Percentiles rank a stretch among this genome's conserved stretches.
These are phyloP conservation scores for Polydrusus cervinus DNA, from an alignment of 2,888 invertebrate genomes.

Conservation along the genomic window DNA sequence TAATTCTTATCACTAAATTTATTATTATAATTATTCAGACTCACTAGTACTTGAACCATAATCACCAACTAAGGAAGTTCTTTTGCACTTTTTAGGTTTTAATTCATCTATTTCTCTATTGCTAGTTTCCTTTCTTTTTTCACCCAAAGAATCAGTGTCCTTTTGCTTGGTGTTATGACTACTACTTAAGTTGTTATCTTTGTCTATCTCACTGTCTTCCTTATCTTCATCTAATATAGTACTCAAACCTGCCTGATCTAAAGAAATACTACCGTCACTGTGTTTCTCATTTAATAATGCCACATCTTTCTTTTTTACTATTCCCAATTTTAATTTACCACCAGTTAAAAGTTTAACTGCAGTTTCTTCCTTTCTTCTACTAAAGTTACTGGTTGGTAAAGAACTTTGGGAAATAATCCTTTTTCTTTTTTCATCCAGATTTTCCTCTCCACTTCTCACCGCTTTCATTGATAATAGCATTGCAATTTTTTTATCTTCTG, in stretches of 20 bases:
- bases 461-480: constrained; percentile 82
- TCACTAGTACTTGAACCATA: constrained; percentile 48
- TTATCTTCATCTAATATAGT: not conserved
- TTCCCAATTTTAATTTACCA: constrained; percentile 59
- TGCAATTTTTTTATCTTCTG: constrained; percentile 88
- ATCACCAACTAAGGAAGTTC: constrained; percentile 50
- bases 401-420: constrained; percentile 66
- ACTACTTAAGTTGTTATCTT: not conserved
- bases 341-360: constrained; percentile 64
- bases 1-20: not conserved
- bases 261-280: not conserved
- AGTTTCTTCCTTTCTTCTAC: constrained; percentile 65
- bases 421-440: constrained; percentile 65
- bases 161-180: constrained; percentile 6
- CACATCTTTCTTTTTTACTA: constrained; percentile 56
- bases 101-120: not conserved
- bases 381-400: constrained; percentile 66
- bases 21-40: constrained; percentile 26
- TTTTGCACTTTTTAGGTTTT: constrained; percentile 11
- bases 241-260: not conserved
- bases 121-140: constrained; percentile 22
- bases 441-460: constrained; percentile 76
- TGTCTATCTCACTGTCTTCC: not conserved
- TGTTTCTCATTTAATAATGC: not conserved
- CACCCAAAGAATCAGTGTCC: not conserved